These are phyloP conservation scores for Acanthochromis polyacanthus DNA, from an alignment of 2,113 vertebrate genomes.

Conservation along the genomic window DNA sequence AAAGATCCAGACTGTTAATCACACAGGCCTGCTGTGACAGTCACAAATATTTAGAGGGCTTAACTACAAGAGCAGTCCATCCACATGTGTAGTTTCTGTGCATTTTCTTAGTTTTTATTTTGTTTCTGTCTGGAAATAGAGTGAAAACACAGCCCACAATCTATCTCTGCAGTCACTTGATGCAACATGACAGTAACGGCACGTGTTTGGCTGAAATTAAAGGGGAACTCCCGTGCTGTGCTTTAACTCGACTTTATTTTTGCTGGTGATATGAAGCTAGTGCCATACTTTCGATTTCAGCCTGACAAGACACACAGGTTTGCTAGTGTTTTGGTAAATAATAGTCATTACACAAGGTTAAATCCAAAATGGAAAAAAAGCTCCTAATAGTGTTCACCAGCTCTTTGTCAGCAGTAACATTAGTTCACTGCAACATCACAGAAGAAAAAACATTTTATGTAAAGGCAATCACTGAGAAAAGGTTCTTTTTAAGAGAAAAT, in stretches of 20 bases:
- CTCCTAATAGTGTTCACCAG: background rate
- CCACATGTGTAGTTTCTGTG: no score
- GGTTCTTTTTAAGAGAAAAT: no score
- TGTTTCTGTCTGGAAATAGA: background rate
- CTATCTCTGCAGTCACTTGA: background rate
- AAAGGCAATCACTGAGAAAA: background rate
- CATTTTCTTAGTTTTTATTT: no score
- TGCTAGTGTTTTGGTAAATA: background rate
- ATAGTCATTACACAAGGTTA: background rate
- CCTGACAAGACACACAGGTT: background rate
- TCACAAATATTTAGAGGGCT: constrained; percentile 4
- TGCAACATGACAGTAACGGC: constrained; percentile 1
- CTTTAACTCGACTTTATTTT: background rate
- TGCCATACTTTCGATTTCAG: background rate
- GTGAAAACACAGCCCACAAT: background rate
- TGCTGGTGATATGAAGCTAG: background rate
- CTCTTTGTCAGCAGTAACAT: background rate
- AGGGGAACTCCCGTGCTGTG: constrained; percentile 21
- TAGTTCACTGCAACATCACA: background rate
- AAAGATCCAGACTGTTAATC: constrained; percentile 1
- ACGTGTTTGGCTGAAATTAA: background rate
- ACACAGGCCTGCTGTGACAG: constrained; percentile 22
- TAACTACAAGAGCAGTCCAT: background rate
- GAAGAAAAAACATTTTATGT: background rate
- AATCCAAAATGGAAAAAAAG: background rate